Conservation (phyloP, 2,113 vertebrate genomes). For the Condylura cristata region DNA sequence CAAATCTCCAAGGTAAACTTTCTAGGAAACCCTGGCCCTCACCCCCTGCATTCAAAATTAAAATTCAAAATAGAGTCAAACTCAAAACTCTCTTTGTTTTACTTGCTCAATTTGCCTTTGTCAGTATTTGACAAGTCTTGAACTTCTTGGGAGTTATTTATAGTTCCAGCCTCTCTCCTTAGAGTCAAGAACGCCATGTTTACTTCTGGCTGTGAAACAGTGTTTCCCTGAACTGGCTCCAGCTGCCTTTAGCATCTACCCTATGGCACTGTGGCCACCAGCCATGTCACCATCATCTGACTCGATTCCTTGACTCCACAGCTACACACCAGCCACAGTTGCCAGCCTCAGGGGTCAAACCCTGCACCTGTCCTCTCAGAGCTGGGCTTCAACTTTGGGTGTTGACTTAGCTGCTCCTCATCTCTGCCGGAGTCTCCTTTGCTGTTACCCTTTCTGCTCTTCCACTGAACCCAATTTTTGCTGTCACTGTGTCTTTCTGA, state of each 20-base stretch:
- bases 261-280: neutral
- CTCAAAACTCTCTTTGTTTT: neutral
- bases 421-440: neutral
- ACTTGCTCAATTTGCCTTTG: neutral
- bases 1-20: neutral
- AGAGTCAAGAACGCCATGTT: neutral
- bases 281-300: neutral
- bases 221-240: neutral
- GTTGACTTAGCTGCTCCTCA: neutral
- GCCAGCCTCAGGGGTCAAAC: neutral
- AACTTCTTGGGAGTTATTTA: slow-evolving; percentile 4
- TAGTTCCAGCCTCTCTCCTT: neutral
- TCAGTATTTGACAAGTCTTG: neutral
- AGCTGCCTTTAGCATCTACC: neutral
- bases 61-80: neutral
- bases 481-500: neutral
- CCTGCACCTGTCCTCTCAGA: neutral
- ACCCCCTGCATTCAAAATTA: neutral
- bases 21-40: neutral
- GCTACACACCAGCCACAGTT: neutral
- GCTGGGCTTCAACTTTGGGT: neutral
- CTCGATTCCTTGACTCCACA: neutral
- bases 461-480: too few species aligned
- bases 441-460: neutral
- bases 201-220: neutral